These are phyloP conservation scores for Drosophila pectinifera DNA, from an alignment of 1,140 invertebrate species.

Conservation along the genomic window DNA sequence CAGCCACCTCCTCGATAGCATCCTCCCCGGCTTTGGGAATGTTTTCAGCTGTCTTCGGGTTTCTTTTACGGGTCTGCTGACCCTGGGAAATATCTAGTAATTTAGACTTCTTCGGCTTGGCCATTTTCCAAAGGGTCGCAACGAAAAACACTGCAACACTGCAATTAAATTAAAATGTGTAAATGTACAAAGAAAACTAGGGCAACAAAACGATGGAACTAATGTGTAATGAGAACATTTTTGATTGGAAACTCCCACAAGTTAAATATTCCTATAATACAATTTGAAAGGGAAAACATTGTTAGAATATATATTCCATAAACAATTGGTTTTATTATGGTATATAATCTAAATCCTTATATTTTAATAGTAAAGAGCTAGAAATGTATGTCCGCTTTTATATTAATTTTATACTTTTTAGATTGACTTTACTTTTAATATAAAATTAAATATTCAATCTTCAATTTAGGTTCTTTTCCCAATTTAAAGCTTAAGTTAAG, in stretches of 20 bases:
- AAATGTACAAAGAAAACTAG: background rate
- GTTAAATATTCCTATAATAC: background rate
- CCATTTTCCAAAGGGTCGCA: background rate
- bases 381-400: too few relatives aligned
- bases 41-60: too few relatives aligned
- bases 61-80: background rate
- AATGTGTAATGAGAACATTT: constrained; percentile 8
- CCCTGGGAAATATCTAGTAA: background rate
- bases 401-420: too few relatives aligned
- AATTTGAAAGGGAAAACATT: background rate
- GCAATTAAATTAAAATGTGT: constrained; percentile 2
- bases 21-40: background rate
- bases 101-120: background rate
- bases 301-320: too few relatives aligned
- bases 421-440: too few relatives aligned
- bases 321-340: too few relatives aligned
- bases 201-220: background rate
- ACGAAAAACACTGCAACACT: background rate
- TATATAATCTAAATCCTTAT: too few relatives aligned
- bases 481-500: too few relatives aligned
- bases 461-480: too few relatives aligned
- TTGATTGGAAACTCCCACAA: constrained; percentile 9
- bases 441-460: too few relatives aligned
- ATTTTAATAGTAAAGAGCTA: too few relatives aligned
- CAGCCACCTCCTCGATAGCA: background rate